Evolutionary conservation across 2,113 vertebrate genomes (phyloP), one percentile per base, ranked within the genome.

Genomic region (Bubalus kerabau): DNA sequence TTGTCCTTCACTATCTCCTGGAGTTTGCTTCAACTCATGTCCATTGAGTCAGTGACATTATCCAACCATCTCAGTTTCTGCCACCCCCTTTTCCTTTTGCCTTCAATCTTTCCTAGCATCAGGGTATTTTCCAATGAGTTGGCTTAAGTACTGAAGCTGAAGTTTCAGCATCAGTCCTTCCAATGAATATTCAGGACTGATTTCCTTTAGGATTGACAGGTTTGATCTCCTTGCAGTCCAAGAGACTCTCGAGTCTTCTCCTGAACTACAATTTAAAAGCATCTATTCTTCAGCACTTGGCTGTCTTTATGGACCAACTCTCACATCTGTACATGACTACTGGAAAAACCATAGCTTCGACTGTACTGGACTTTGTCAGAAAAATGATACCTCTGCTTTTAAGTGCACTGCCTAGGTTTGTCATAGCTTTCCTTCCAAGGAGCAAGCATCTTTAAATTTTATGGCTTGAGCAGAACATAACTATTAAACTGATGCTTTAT

Each of bases 11-110:
- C 21, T 14, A 43, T 74, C 40, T 43, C 71, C 36, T 43, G 23
- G 71, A 43, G 36, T 26, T 74, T 43, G 36, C 11, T 43, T 36
- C 13, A 26, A 74, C 12, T 6, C 71, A 74, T 74, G 71, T 74
- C 71, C 36, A 74, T 7, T 2, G 21, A 43, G 36, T 74, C 2
- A 0, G 36, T 74, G 21, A 74, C 0, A 9, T 43, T 24, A 74
- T 74, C 36, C 36, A 74, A 74, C 6, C 36, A 24, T 6, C 11
- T 74, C 71, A 74, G 19, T 36, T 24, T 74, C 36, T 3, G 5
- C 23, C 0, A 0, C 36, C 21, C 71, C 36, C 6, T 74, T 43
- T 24, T 43, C 11, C 36, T 74, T 30, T 43, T 43, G 71, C 36
- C 21, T 7, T 24, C 21, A 24, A 43, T 7, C 19, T 43, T 74